A percentile compares a stretch with the other conserved stretches of the same genome.
These are phyloP conservation scores for Labroides dimidiatus DNA, from an alignment of 2,797 vertebrate species.

Conservation along the genomic window DNA sequence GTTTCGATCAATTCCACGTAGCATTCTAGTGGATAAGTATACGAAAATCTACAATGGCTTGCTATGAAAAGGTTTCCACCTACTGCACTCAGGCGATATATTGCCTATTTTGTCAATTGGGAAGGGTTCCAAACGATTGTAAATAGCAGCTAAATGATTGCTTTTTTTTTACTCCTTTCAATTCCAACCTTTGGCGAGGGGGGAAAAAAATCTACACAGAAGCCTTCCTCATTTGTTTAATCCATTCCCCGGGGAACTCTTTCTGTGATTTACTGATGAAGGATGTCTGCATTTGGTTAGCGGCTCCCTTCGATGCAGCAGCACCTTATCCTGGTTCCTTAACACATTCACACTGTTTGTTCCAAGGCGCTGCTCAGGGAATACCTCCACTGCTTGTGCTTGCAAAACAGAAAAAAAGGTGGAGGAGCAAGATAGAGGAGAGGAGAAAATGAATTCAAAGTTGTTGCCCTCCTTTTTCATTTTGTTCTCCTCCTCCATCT, in stretches of 20 bases:
- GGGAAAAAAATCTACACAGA: constrained; percentile 47
- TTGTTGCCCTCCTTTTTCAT: constrained; percentile 64
- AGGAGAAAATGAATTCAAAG: constrained; percentile 59
- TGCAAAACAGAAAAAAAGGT: constrained; percentile 76
- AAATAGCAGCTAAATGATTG: constrained; percentile 88
- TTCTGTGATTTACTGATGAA: constrained; percentile 78
- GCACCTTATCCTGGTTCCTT: constrained; percentile 66
- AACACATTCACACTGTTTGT: constrained; percentile 73
- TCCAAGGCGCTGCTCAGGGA: constrained; percentile 76
- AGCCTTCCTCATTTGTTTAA: constrained; percentile 79
- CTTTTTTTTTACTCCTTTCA: constrained; percentile 69
- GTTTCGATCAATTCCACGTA: constrained; percentile 73
- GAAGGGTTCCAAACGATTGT: constrained; percentile 81
- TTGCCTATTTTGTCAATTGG: constrained; percentile 75
- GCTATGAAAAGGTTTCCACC: constrained; percentile 73
- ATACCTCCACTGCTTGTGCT: constrained; percentile 86
- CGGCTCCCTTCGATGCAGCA: constrained; percentile 72
- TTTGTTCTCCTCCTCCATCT: constrained; percentile 55
- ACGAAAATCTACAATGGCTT: constrained; percentile 76
- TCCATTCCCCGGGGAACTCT: constrained; percentile 75
- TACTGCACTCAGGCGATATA: constrained; percentile 74
- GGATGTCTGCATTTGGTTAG: constrained; percentile 77
- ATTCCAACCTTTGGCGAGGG: constrained; percentile 81
- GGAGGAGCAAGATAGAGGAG: constrained; percentile 52
- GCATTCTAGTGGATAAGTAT: constrained; percentile 76